Base-by-base conservation (phyloP, 2,888 invertebrate genomes). In the Doris montereyensis region DNA sequence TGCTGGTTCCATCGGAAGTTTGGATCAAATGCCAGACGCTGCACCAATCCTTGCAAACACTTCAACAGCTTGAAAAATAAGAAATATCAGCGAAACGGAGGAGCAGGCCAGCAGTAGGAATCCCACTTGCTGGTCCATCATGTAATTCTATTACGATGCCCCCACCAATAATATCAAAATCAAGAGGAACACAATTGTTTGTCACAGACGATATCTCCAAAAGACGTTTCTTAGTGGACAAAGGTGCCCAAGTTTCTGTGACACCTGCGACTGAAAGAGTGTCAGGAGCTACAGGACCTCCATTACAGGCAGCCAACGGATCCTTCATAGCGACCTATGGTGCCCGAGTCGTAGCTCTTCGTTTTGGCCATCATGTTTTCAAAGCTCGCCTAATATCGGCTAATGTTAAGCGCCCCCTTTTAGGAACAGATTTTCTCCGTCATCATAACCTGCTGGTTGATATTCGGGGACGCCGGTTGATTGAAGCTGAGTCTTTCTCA, bases 391-490 rank as follows among this genome's bases (percentile, higher is more conserved):
- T 77, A 24, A 34, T 58, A 24, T 34, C 35, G 2, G 77, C 77
- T 71, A 35, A 71, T 71, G 77, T 72, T 41, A 77, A 58, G 4
- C 62, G 65, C 41, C 72, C 72, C 32, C 60, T 77, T 26, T 41
- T 77, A 26, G 77, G 77, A 35, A 35, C 77, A 32, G 77, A 71
- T 77, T 77, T 77, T 21, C 30, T 77, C 32, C 32, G 71, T 34
- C 34, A 57, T n/a, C 77, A 77, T 30, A 60, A 72, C 32, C 77
- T 65, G 2, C 2, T 77, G 24, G 71, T 72, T 17, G 72, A 77
- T 30, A 21, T 77, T 60, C 60, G 58, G 13, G 72, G 77, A 17
- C 71, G 60, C 1, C 28, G 65, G 0, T 65, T 62, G 28, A 71
- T 72, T 32, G 34, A 71, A 4, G 8, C 34, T 24, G 77, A 77